Percentiles rank a stretch among this genome's conserved stretches.
Evolutionary conservation across 1,140 invertebrate species (phyloP).

Genomic region (Psilanteris sp.): DNA sequence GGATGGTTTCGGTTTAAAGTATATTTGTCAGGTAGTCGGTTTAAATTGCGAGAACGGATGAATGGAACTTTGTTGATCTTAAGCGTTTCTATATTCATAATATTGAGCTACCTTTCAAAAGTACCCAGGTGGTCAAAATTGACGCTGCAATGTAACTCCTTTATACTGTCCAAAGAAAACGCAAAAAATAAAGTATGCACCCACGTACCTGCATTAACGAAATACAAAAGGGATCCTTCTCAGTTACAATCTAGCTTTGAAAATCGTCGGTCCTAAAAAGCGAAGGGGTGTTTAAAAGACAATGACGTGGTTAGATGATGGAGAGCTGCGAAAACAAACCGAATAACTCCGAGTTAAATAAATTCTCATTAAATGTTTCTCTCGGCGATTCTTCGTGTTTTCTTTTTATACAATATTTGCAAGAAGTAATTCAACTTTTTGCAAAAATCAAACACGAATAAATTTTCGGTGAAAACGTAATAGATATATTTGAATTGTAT

Average conservation of each 20-base stretch:
- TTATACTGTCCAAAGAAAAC: slow-evolving; percentile 8
- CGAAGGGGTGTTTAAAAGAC: slow-evolving; percentile 22
- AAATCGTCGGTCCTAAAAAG: slow-evolving; percentile 60
- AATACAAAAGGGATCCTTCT: slow-evolving; percentile 70
- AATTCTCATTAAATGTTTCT: slow-evolving; percentile 31
- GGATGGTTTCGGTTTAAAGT: slow-evolving; percentile 6
- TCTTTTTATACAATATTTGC: too few relatives aligned
- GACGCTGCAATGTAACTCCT: slow-evolving; percentile 16
- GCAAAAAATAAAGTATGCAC: slow-evolving; percentile 40
- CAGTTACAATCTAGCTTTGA: slow-evolving; percentile 72
- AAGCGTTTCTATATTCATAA: slow-evolving; percentile 16
- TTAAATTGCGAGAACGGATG: slow-evolving; percentile 10
- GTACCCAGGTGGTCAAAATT: slow-evolving; percentile 14
- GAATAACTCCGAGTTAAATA: slow-evolving; percentile 1
- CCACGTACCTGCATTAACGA: slow-evolving; percentile 67
- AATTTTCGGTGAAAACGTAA: too few relatives aligned
- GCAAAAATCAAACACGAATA: too few relatives aligned
- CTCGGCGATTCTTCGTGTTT: too few relatives aligned
- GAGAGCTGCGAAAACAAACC: slow-evolving; percentile 20
- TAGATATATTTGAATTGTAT: too few relatives aligned
- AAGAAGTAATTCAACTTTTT: too few relatives aligned
- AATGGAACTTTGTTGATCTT: slow-evolving; percentile 27
- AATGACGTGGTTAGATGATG: slow-evolving; percentile 36
- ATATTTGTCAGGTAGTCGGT: slow-evolving; percentile 22
- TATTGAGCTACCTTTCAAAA: slow-evolving; percentile 14